Percentiles rank a stretch among this genome's conserved stretches.
These are phyloP conservation scores for Pelecanoides urinatrix DNA, from an alignment of 2,113 vertebrate species.

Conservation along the genomic window DNA sequence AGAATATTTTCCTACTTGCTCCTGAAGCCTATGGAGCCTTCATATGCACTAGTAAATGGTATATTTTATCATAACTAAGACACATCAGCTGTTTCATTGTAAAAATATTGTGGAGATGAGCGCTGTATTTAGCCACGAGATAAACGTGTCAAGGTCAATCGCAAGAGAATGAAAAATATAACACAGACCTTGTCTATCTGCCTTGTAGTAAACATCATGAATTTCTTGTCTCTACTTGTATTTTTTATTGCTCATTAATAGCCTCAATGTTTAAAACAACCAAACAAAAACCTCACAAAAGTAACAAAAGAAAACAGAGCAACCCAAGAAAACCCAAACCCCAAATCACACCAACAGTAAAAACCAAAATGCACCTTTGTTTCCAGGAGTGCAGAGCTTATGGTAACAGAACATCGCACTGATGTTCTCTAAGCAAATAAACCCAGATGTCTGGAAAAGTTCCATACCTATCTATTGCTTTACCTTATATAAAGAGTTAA, in stretches of 20 bases:
- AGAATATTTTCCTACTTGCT: not conserved
- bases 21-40: not conserved
- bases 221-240: not conserved
- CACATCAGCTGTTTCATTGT: not conserved
- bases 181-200: not conserved
- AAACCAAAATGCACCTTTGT: not conserved
- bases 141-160: not conserved
- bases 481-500: not conserved
- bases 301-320: not conserved
- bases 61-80: not conserved
- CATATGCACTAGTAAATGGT: not conserved
- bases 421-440: not conserved
- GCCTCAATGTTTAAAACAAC: not conserved
- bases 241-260: not conserved
- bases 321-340: fast-evolving
- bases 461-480: not conserved
- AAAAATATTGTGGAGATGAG: not conserved
- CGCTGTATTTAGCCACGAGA: not conserved
- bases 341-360: not conserved
- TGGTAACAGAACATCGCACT: not conserved
- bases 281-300: not conserved
- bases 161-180: not conserved
- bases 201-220: not conserved
- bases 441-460: not conserved
- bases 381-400: not conserved